Evolutionary conservation across 2,113 vertebrate genomes (phyloP).

Genomic region (Vanacampus margaritifer): DNA sequence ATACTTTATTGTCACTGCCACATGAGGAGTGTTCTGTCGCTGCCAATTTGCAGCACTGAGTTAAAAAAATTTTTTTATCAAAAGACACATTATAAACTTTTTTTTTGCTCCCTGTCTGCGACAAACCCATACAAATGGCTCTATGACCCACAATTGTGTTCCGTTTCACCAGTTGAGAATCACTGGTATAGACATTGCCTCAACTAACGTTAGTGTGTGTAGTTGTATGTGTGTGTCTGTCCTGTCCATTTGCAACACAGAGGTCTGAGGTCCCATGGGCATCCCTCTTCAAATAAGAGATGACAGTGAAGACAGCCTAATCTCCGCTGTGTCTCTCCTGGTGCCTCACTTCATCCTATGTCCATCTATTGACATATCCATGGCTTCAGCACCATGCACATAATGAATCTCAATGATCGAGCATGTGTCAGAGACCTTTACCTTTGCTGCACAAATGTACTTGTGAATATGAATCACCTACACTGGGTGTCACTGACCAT

Average conservation of each 20-base stretch:
- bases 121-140: too few relatives aligned
- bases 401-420: constrained; percentile 62
- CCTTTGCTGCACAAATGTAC: constrained; percentile 49
- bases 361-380: constrained; percentile 50
- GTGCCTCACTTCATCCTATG: constrained; percentile 18
- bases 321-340: constrained; percentile 33
- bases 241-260: constrained; percentile 41
- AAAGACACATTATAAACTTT: too few relatives aligned
- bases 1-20: too few relatives aligned
- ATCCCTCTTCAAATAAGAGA: constrained; percentile 54
- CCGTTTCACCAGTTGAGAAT: too few relatives aligned
- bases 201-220: constrained; percentile 5
- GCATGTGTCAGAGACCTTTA: constrained; percentile 45
- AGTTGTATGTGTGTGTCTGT: constrained; percentile 19
- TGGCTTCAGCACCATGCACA: constrained; percentile 33
- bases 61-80: too few relatives aligned
- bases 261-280: constrained; percentile 39
- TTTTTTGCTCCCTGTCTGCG: too few relatives aligned
- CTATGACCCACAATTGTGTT: too few relatives aligned
- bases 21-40: not conserved
- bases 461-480: constrained; percentile 50
- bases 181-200: too few relatives aligned
- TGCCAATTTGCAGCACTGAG: too few relatives aligned
- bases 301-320: constrained; percentile 60
- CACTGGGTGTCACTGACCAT: constrained; percentile 40